Percentiles rank a stretch among this genome's conserved stretches.
These are phyloP conservation scores for Malthinus flaveolus DNA, from an alignment of 2,888 invertebrate species.

Conservation along the genomic window DNA sequence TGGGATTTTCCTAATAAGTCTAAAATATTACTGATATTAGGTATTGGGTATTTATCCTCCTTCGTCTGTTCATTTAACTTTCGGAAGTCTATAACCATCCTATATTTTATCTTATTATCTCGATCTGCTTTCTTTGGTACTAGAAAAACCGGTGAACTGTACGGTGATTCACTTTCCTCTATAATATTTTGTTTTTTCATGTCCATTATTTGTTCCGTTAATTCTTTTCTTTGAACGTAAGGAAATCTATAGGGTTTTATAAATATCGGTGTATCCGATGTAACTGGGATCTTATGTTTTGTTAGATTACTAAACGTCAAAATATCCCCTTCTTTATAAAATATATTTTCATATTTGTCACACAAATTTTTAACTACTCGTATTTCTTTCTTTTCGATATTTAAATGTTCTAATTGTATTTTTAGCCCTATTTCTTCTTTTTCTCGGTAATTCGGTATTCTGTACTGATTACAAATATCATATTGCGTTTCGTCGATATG, in stretches of 20 bases:
- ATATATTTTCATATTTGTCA: constrained; percentile 22
- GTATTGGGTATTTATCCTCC: not conserved
- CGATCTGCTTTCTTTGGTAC: not conserved
- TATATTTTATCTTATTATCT: not conserved
- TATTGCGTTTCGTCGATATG: no score
- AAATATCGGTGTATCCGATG: constrained; percentile 11
- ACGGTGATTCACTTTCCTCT: no score
- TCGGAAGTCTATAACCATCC: not conserved
- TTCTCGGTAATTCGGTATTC: no score
- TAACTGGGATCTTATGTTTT: constrained; percentile 28
- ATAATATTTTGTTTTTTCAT: no score
- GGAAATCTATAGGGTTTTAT: constrained; percentile 30
- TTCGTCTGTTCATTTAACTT: not conserved
- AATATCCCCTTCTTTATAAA: constrained; percentile 14
- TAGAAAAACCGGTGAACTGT: not conserved
- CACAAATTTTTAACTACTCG: not conserved
- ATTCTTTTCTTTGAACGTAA: not conserved
- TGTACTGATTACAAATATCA: no score
- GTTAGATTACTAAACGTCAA: constrained; percentile 34
- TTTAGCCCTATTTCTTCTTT: no score
- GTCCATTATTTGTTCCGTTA: no score
- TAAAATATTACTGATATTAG: not conserved
- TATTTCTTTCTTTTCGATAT: not conserved
- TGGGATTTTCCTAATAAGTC: not conserved
- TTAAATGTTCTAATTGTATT: not conserved